Evolutionary conservation across 2,113 vertebrate species (phyloP).

Genomic region (Narcine bancroftii): DNA sequence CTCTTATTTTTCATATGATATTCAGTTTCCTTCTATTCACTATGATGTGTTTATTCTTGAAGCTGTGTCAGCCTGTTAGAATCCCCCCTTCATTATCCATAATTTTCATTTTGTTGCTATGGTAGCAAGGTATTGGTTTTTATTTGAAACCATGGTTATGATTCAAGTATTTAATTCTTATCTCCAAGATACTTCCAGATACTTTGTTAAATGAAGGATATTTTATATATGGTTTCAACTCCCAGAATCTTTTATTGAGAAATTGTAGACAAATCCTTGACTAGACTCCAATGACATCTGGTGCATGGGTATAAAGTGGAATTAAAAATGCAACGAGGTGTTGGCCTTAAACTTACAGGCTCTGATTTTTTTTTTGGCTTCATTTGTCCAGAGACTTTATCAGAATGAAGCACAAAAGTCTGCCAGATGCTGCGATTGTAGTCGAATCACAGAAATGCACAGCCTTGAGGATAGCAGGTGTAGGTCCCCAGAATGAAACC

Average conservation of each 20-base stretch:
- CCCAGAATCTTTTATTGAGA: background rate
- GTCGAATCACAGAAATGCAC: no score
- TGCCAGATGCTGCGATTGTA: no score
- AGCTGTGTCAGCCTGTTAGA: background rate
- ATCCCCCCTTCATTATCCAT: background rate
- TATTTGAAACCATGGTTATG: background rate
- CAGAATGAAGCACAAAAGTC: no score
- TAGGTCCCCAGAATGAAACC: background rate
- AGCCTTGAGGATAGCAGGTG: no score
- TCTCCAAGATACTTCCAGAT: background rate
- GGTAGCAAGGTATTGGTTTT: no score
- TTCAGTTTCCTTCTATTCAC: background rate
- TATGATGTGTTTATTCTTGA: background rate
- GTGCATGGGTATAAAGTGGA: background rate
- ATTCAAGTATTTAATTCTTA: background rate
- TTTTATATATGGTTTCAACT: no score
- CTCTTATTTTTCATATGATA: no score
- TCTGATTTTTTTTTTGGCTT: background rate
- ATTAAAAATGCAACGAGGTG: background rate
- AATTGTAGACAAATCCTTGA: background rate
- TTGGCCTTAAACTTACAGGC: background rate
- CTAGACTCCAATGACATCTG: background rate
- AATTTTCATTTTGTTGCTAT: background rate
- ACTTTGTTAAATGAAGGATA: background rate
- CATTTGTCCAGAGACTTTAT: background rate